Percentiles rank a stretch among this genome's conserved stretches.
Evolutionary conservation across 2,888 invertebrate species (phyloP).

Genomic region (Idaea straminata): DNA sequence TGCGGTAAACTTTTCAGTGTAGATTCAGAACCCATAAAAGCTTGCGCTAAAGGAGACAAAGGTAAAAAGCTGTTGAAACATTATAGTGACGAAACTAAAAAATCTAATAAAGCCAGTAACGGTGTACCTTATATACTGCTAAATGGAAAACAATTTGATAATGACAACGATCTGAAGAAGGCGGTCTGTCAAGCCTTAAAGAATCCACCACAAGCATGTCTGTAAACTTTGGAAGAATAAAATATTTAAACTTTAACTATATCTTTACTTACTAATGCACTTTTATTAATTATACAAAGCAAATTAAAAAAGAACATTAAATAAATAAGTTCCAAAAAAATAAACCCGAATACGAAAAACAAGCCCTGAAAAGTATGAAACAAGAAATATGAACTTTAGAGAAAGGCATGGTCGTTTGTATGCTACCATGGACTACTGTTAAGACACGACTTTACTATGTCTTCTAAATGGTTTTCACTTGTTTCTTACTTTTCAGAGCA

Average conservation of each 20-base stretch:
- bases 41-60: not conserved
- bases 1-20: conserved; percentile 2
- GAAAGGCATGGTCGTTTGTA: too few species aligned
- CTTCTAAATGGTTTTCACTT: too few species aligned
- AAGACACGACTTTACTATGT: too few species aligned
- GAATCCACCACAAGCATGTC: not conserved
- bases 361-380: too few species aligned
- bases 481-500: too few species aligned
- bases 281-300: not conserved
- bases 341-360: too few species aligned
- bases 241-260: not conserved
- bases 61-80: not conserved
- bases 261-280: not conserved
- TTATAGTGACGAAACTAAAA: not conserved
- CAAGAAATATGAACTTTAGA: too few species aligned
- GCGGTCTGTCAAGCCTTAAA: not conserved
- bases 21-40: not conserved
- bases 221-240: not conserved
- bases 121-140: not conserved
- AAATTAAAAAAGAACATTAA: too few species aligned
- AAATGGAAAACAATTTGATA: not conserved
- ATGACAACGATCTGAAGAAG: not conserved
- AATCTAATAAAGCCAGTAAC: not conserved
- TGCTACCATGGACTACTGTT: too few species aligned
- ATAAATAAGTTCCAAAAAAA: too few species aligned